Evolutionary conservation across 2,888 invertebrate genomes (phyloP).

Genomic region (Drosophila paramelanica): DNA sequence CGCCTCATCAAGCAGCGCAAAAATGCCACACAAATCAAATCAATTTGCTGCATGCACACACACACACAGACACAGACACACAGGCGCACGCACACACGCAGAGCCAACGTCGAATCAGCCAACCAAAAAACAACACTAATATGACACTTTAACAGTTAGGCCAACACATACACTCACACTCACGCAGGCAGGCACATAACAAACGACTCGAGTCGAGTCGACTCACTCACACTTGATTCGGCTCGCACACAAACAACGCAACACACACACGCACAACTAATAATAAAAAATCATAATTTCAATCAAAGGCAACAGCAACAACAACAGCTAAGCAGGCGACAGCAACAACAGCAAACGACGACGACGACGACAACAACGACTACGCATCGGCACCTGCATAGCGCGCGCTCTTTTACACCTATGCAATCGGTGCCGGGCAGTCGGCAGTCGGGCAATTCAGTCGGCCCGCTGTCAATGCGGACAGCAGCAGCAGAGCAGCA

Average conservation of each 20-base stretch:
- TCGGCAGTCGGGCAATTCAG: conserved; percentile 46
- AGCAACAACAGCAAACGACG: conserved; percentile 31
- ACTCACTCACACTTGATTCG: conserved; percentile 54
- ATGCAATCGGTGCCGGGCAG: conserved; percentile 60
- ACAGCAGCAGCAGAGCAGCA: conserved; percentile 32
- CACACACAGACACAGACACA: conserved; percentile 27
- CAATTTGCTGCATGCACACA: conserved; percentile 67
- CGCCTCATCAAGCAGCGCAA: conserved; percentile 64
- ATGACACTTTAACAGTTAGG: conserved; percentile 80
- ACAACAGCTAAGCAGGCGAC: conserved; percentile 38
- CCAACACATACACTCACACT: conserved; percentile 52
- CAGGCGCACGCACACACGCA: conserved; percentile 6
- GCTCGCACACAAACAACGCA: conserved; percentile 24
- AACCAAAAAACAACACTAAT: conserved; percentile 78
- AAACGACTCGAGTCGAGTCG: conserved; percentile 34
- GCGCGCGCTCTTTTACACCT: conserved; percentile 76
- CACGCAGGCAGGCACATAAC: conserved; percentile 7
- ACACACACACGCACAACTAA: conserved; percentile 51
- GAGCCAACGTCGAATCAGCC: conserved; percentile 59
- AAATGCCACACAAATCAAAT: conserved; percentile 78
- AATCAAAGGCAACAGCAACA: conserved; percentile 71
- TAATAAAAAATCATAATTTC: conserved; percentile 76
- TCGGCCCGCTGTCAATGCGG: conserved; percentile 31
- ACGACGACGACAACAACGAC: conserved; percentile 50
- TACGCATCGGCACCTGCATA: conserved; percentile 77